Evolutionary conservation across 2,797 vertebrate species (phyloP).

Genomic region (Galago senegalensis): DNA sequence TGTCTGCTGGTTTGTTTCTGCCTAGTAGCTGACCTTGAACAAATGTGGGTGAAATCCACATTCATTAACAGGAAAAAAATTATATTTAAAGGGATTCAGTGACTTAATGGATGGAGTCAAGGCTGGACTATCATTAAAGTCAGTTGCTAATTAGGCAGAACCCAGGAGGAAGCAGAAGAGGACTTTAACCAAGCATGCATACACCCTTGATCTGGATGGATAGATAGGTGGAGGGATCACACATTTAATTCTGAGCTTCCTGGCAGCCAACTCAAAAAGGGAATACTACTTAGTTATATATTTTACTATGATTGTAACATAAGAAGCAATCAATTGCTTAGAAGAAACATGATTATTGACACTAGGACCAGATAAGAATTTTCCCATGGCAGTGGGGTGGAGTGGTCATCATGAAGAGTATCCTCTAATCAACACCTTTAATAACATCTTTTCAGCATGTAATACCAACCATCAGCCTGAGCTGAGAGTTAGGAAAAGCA

Average conservation of each 20-base stretch:
- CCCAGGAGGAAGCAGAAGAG: background rate
- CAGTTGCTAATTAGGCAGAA: conserved; percentile 1
- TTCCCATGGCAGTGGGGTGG: background rate
- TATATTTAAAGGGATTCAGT: background rate
- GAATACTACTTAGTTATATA: background rate
- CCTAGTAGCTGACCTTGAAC: background rate
- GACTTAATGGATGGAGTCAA: background rate
- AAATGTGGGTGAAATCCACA: background rate
- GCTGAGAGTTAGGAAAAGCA: background rate
- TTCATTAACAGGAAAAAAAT: background rate
- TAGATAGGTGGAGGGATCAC: background rate
- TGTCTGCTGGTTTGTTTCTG: background rate
- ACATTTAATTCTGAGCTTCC: conserved; percentile 29
- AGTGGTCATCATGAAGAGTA: background rate
- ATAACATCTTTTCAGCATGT: background rate
- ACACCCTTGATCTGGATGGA: background rate
- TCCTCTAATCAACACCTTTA: background rate
- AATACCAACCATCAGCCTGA: background rate
- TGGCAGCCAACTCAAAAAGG: background rate
- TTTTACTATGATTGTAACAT: background rate
- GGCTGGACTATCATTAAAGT: background rate
- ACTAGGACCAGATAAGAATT: background rate
- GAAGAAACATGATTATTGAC: background rate
- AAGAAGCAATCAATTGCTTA: conserved; percentile 22
- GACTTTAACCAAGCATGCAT: background rate